phyloP scores from a whole-genome alignment of 1,140 invertebrate genomes.

The Chironomus striatipennis region DNA sequence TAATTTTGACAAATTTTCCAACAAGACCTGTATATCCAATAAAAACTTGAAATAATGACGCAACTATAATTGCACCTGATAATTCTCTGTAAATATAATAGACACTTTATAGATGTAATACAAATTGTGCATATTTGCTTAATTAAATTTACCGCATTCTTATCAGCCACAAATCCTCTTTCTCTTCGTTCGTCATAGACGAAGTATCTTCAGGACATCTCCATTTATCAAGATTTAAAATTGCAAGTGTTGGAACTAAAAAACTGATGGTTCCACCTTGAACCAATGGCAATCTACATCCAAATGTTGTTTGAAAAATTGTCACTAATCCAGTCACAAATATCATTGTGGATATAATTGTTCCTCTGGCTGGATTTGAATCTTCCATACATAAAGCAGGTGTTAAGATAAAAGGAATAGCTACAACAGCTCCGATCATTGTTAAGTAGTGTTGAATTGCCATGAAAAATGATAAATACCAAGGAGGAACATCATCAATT shows the following conservation, averaged over 20 bases:
- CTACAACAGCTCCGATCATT: conserved; percentile 79
- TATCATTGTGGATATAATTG: conserved; percentile 82
- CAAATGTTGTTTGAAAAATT: conserved; percentile 69
- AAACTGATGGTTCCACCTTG: conserved; percentile 80
- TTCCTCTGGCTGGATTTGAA: conserved; percentile 63
- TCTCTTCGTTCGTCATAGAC: conserved; percentile 48
- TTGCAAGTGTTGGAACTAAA: conserved; percentile 74
- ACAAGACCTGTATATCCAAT: conserved; percentile 62
- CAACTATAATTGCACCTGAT: conserved; percentile 76
- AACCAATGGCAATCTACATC: conserved; percentile 53
- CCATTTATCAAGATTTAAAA: conserved; percentile 68
- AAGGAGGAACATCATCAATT: conserved; percentile 73
- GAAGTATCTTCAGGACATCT: conserved; percentile 57
- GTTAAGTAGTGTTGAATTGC: conserved; percentile 81
- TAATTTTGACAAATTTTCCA: conserved; percentile 59
- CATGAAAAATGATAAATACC: conserved; percentile 74
- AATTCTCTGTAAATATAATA: conserved; percentile 44
- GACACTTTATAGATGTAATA: background rate
- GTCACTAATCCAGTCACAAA: conserved; percentile 81
- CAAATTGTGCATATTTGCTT: background rate
- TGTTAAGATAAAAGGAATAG: conserved; percentile 74
- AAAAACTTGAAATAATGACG: conserved; percentile 67
- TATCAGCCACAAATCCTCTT: conserved; percentile 60
- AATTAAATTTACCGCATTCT: conserved; percentile 52
- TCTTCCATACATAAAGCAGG: conserved; percentile 73